Percentiles rank a stretch among this genome's conserved stretches.
Evolutionary conservation across 2,888 invertebrate genomes (phyloP).

Genomic region (Aphidius colemani): DNA sequence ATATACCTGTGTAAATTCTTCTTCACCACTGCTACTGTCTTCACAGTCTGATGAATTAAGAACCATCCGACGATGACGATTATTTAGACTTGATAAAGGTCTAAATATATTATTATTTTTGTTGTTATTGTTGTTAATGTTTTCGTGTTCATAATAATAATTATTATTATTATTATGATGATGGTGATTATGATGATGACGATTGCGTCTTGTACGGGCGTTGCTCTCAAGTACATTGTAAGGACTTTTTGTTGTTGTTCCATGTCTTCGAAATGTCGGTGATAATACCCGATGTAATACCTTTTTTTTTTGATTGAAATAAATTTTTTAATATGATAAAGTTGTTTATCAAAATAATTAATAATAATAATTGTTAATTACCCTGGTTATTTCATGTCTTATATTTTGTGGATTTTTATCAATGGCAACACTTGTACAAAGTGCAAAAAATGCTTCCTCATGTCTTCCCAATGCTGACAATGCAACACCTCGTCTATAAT

Average conservation of each 20-base stretch:
- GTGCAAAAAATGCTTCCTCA: constrained; percentile 66
- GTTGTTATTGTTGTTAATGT: constrained; percentile 3
- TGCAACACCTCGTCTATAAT: constrained; percentile 65
- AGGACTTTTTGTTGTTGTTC: constrained; percentile 50
- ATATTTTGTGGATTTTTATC: constrained; percentile 63
- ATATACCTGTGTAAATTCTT: constrained; percentile 55
- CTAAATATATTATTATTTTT: constrained; percentile 9
- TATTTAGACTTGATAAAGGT: constrained; percentile 47
- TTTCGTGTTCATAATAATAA: constrained; percentile 24
- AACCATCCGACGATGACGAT: constrained; percentile 47
- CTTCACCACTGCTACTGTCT: constrained; percentile 60
- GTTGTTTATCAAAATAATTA: no score
- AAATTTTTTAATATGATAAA: no score
- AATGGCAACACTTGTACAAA: constrained; percentile 65
- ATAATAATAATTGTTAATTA: constrained; percentile 46
- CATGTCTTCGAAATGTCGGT: constrained; percentile 47
- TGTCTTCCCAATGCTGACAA: constrained; percentile 63
- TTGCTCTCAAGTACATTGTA: constrained; percentile 46
- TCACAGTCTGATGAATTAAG: constrained; percentile 59
- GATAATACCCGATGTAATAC: constrained; percentile 54
- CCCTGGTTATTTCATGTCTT: constrained; percentile 62
- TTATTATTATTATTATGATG: no score
- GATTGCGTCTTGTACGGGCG: constrained; percentile 49
- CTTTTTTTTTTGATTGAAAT: constrained; percentile 32
- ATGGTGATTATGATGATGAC: constrained; percentile 41